Evolutionary conservation across 2,888 invertebrate genomes (phyloP).

Genomic region (Portevinia maculata): DNA sequence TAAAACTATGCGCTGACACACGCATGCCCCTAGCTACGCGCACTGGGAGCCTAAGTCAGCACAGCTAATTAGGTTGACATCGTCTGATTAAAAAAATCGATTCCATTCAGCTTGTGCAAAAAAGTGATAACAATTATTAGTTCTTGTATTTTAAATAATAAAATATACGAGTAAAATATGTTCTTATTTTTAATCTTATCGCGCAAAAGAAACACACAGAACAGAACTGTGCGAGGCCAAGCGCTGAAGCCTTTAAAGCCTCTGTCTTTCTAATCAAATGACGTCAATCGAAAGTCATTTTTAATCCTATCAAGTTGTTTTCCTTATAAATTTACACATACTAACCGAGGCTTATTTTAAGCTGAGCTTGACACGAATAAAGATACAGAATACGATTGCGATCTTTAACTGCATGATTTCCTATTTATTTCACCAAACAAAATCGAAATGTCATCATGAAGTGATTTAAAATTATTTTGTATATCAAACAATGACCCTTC

Average conservation of each 20-base stretch:
- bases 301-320: not conserved
- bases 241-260: constrained; percentile 8
- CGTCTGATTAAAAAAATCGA: too few relatives aligned
- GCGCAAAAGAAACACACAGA: constrained; percentile 5
- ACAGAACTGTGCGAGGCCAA: constrained; percentile 12
- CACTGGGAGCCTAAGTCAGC: too few relatives aligned
- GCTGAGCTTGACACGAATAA: constrained; percentile 28
- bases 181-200: constrained; percentile 40
- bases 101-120: too few relatives aligned
- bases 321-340: not conserved
- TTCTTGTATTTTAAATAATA: too few relatives aligned
- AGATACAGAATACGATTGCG: not conserved
- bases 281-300: constrained; percentile 59
- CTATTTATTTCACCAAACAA: not conserved
- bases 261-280: constrained; percentile 46
- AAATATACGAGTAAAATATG: not conserved
- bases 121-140: too few relatives aligned
- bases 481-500: not conserved
- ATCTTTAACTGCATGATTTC: not conserved
- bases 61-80: too few relatives aligned
- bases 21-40: too few relatives aligned
- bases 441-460: not conserved
- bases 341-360: constrained; percentile 5
- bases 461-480: not conserved
- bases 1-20: too few relatives aligned